Percentiles rank a stretch among this genome's conserved stretches.
phyloP scores from a whole-genome alignment of 2,113 vertebrate species.

The Shinisaurus crocodilurus region DNA sequence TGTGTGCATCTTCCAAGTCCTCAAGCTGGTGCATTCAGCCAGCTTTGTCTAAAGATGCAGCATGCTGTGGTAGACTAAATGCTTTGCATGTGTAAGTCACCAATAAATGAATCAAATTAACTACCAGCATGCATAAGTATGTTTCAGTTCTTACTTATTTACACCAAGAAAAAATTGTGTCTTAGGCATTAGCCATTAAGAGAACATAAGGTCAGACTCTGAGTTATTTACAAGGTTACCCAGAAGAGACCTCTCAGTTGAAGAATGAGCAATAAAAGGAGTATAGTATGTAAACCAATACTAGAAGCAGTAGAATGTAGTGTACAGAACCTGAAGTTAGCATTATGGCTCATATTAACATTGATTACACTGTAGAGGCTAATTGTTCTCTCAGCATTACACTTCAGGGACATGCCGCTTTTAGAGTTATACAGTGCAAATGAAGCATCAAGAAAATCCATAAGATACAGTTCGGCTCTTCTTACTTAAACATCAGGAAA shows the following conservation, averaged over 20 bases:
- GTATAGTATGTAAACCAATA: constrained; percentile 1
- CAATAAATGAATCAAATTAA: constrained; percentile 29
- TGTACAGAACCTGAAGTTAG: background rate
- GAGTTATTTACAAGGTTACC: constrained; percentile 28
- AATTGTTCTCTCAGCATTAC: constrained; percentile 9
- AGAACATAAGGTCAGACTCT: background rate
- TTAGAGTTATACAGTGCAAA: background rate
- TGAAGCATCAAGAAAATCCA: constrained; percentile 4
- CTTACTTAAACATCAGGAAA: background rate
- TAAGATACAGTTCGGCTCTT: background rate
- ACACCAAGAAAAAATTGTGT: background rate
- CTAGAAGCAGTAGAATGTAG: background rate
- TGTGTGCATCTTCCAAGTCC: background rate
- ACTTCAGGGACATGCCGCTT: background rate
- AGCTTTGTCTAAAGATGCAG: background rate
- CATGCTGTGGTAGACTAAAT: background rate
- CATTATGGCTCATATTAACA: constrained; percentile 10
- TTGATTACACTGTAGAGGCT: constrained; percentile 10
- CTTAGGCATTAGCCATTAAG: background rate
- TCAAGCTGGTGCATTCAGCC: background rate
- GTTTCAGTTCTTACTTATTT: constrained; percentile 20
- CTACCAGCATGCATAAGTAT: background rate
- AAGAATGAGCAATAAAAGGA: constrained; percentile 14
- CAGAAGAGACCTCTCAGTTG: background rate
- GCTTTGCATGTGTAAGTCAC: background rate